Percentiles rank a stretch among this genome's conserved stretches.
Evolutionary conservation across 2,113 vertebrate genomes (phyloP).

Genomic region (Macaca nemestrina): DNA sequence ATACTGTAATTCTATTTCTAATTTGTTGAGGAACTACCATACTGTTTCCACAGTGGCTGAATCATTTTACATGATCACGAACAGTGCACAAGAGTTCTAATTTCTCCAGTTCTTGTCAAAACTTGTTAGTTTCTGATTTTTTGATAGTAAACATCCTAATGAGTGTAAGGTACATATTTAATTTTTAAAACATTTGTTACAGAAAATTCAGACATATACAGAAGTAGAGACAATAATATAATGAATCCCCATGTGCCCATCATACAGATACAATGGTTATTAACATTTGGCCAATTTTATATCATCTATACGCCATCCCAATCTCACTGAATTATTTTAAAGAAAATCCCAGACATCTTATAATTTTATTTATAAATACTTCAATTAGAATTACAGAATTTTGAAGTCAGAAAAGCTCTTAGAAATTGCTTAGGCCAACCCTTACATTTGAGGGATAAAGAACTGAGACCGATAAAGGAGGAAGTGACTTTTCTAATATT

Average conservation of each 20-base stretch:
- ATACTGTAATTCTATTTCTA: background rate
- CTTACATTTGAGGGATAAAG: background rate
- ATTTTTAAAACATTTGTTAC: background rate
- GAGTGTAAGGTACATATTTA: background rate
- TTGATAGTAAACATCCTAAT: background rate
- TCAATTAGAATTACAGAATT: constrained; percentile 35
- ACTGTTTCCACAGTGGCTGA: background rate
- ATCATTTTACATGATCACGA: background rate
- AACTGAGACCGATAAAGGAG: background rate
- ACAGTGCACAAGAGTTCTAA: background rate
- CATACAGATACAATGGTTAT: background rate
- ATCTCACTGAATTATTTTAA: constrained; percentile 23
- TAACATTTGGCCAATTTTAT: constrained; percentile 2
- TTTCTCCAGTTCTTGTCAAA: background rate
- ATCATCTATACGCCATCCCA: background rate
- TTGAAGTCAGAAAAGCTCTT: background rate
- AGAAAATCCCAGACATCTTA: background rate
- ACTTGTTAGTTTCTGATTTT: background rate
- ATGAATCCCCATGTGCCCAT: background rate
- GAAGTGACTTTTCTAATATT: background rate
- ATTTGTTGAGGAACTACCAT: background rate
- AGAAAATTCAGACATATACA: background rate
- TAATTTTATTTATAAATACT: background rate
- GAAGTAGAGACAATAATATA: background rate
- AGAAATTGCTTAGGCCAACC: background rate